Conservation (phyloP, 35 echinoderm and acorn worm species). For the Acanthaster planci region DNA sequence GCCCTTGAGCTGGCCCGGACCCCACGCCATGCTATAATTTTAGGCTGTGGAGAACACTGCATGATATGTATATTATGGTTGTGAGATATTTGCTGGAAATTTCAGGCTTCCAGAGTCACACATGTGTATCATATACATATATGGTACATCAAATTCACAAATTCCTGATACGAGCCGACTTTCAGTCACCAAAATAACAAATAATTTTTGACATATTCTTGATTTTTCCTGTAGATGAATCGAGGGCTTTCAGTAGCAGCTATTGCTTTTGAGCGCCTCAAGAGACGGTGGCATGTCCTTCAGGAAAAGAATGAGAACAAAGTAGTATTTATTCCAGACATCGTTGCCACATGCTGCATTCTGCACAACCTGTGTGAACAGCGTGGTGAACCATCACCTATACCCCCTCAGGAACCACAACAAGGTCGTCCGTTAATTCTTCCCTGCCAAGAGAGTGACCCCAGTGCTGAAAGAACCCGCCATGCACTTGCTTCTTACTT, state of each 20-base stretch:
- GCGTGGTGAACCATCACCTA: not conserved
- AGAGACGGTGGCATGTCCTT: slow-evolving; percentile 1
- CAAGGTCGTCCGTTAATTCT: not conserved
- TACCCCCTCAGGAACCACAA: not conserved
- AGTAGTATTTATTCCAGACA: not conserved
- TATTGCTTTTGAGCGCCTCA: not conserved
- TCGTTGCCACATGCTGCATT: not conserved
- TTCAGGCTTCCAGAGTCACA: no score
- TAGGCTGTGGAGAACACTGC: no score
- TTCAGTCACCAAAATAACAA: no score
- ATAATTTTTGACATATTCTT: not conserved
- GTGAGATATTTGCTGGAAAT: no score
- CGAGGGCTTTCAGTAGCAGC: not conserved
- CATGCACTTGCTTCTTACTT: not conserved
- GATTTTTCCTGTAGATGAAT: not conserved
- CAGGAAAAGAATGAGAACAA: not conserved
- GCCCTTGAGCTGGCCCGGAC: no score
- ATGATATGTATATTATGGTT: no score
- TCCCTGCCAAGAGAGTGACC: not conserved
- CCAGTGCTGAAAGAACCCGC: not conserved
- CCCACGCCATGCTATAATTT: no score
- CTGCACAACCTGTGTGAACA: slow-evolving; percentile 20
- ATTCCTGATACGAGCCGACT: no score
- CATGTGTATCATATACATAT: no score
- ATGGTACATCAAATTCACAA: no score